A percentile compares a stretch with the other conserved stretches of the same genome.
Conservation (phyloP, 2,888 invertebrate genomes). For the Rambutsinella grinnellia region DNA sequence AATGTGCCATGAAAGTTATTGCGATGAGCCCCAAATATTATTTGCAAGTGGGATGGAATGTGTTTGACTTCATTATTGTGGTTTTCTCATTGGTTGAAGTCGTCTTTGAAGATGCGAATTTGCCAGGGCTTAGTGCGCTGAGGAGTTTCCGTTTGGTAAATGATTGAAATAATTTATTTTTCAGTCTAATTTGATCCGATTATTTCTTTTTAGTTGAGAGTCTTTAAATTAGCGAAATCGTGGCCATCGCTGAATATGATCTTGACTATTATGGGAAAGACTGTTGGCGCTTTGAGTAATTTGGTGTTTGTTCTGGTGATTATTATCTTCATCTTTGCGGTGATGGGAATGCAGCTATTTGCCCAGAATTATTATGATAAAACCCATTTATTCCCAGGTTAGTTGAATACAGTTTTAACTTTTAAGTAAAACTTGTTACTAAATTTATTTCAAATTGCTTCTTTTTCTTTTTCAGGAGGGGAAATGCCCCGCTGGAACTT, state of each 20-base stretch:
- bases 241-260: constrained; percentile 98
- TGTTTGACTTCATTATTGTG: constrained; percentile 76
- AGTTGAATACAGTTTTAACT: too few relatives aligned
- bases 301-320: constrained; percentile 98
- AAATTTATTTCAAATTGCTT: too few relatives aligned
- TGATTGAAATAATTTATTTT: too few relatives aligned
- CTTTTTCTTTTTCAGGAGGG: too few relatives aligned
- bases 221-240: constrained; percentile 89
- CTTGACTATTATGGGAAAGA: constrained; percentile 97
- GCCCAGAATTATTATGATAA: constrained; percentile 93
- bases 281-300: constrained; percentile 98
- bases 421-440: too few relatives aligned
- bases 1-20: constrained; percentile 82
- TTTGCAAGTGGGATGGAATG: constrained; percentile 76
- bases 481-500: constrained; percentile 80
- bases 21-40: constrained; percentile 98
- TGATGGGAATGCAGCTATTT: constrained; percentile 99
- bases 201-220: too few relatives aligned
- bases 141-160: constrained; percentile 98
- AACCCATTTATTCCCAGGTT: too few relatives aligned
- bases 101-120: constrained; percentile 64
- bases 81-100: constrained; percentile 91
- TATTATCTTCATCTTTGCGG: constrained; percentile 99
- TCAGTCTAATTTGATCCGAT: too few relatives aligned
- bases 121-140: constrained; percentile 71